A percentile compares a stretch with the other conserved stretches of the same genome.
phyloP scores from a whole-genome alignment of 1,140 invertebrate genomes.

The Formica exsecta region DNA sequence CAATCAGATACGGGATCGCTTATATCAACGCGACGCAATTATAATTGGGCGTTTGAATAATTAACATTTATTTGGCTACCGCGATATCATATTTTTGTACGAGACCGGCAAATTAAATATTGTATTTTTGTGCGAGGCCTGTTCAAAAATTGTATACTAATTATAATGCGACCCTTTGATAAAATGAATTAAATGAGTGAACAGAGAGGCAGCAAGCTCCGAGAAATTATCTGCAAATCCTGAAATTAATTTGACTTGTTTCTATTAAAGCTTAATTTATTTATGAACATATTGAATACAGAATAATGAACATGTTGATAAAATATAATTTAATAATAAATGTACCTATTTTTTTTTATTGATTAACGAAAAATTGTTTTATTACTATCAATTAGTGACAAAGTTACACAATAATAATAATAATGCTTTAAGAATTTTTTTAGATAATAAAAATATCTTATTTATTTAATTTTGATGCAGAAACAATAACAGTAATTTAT shows the following conservation, averaged over 20 bases:
- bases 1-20: conserved; percentile 9
- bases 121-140: not conserved
- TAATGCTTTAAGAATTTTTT: no score
- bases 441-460: no score
- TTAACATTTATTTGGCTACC: conserved; percentile 4
- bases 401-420: no score
- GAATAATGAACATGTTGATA: not conserved
- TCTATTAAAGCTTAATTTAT: not conserved
- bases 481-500: no score
- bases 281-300: not conserved
- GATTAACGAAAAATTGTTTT: not conserved
- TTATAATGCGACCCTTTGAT: not conserved
- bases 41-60: conserved; percentile 21
- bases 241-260: not conserved
- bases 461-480: no score
- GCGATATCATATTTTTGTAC: not conserved
- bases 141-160: not conserved
- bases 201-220: no score
- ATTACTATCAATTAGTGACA: no score
- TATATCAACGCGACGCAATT: not conserved
- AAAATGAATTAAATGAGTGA: not conserved
- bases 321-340: not conserved
- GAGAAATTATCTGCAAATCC: not conserved
- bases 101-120: no score
- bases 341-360: not conserved